These are phyloP conservation scores for Xanthia togata DNA, from an alignment of 2,888 invertebrate species.

Conservation along the genomic window DNA sequence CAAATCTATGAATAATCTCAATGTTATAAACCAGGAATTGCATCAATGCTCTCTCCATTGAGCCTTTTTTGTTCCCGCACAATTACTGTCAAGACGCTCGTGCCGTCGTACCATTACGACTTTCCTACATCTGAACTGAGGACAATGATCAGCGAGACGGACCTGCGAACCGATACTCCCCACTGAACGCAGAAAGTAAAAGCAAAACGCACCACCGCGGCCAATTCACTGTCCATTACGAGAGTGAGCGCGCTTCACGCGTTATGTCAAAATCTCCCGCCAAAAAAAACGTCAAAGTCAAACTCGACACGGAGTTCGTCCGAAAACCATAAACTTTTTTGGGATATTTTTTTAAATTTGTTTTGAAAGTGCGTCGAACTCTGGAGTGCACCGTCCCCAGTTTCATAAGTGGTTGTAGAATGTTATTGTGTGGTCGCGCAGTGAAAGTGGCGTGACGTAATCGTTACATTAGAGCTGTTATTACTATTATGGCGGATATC, in stretches of 20 bases:
- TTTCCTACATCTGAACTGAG: constrained; percentile 68
- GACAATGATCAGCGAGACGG: constrained; percentile 70
- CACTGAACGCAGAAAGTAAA: constrained; percentile 89
- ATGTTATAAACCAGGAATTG: constrained; percentile 41
- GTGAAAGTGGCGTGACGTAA: constrained; percentile 90
- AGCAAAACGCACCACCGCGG: constrained; percentile 79
- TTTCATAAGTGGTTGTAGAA: constrained; percentile 84
- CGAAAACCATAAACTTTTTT: constrained; percentile 68
- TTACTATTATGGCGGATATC: constrained; percentile 87
- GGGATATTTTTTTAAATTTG: constrained; percentile 66
- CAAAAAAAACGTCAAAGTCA: constrained; percentile 76
- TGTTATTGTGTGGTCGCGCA: constrained; percentile 81
- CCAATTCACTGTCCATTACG: constrained; percentile 83
- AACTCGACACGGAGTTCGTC: constrained; percentile 66
- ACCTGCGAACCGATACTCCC: constrained; percentile 76
- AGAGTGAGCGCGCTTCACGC: constrained; percentile 86
- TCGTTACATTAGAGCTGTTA: constrained; percentile 84
- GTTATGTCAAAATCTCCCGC: constrained; percentile 78
- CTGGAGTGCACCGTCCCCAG: constrained; percentile 81
- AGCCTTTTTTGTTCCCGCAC: constrained; percentile 60
- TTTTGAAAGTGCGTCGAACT: constrained; percentile 81
- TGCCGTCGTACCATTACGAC: constrained; percentile 58
- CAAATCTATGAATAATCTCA: constrained; percentile 10
- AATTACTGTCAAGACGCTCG: constrained; percentile 57
- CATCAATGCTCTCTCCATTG: constrained; percentile 34